A percentile compares a stretch with the other conserved stretches of the same genome.
These are phyloP conservation scores for Scomber scombrus DNA, from an alignment of 2,113 vertebrate species.

Conservation along the genomic window DNA sequence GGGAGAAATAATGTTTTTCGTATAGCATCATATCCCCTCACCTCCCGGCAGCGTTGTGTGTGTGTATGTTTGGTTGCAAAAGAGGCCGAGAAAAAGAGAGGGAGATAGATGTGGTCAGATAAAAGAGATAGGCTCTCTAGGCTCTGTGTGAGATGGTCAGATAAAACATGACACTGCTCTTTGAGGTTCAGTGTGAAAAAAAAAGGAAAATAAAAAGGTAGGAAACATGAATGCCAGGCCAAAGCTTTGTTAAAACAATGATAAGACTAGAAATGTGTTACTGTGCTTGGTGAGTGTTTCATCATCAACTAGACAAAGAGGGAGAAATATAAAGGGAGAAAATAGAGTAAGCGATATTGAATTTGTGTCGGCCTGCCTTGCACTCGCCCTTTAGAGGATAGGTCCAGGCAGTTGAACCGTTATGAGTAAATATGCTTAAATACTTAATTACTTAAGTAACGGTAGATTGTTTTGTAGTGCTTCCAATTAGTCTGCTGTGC, in stretches of 20 bases:
- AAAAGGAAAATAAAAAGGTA: conserved; percentile 57
- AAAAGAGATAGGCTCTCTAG: conserved; percentile 72
- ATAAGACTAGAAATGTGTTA: conserved; percentile 71
- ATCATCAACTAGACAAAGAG: conserved; percentile 66
- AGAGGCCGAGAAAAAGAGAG: conserved; percentile 67
- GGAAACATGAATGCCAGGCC: conserved; percentile 68
- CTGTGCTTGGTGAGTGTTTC: conserved; percentile 61
- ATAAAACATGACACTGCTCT: conserved; percentile 82
- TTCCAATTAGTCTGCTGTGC: conserved; percentile 25
- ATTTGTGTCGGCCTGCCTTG: not conserved
- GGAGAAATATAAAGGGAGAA: conserved; percentile 16
- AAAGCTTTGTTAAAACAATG: conserved; percentile 76
- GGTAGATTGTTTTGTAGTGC: conserved; percentile 1
- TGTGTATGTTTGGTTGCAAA: conserved; percentile 53
- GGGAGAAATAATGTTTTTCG: conserved; percentile 24
- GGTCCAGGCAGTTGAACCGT: conserved; percentile 25
- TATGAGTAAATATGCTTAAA: conserved; percentile 37
- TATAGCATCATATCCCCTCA: not conserved
- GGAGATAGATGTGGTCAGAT: conserved; percentile 74
- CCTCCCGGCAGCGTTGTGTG: conserved; percentile 1
- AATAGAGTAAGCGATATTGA: conserved; percentile 32
- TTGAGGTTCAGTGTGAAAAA: conserved; percentile 74
- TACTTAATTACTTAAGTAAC: conserved; percentile 33
- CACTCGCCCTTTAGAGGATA: conserved; percentile 17
- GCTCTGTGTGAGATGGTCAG: conserved; percentile 75